These are phyloP conservation scores for Platorchestia sp. DNA, from an alignment of 1,140 invertebrate species.

Conservation along the genomic window DNA sequence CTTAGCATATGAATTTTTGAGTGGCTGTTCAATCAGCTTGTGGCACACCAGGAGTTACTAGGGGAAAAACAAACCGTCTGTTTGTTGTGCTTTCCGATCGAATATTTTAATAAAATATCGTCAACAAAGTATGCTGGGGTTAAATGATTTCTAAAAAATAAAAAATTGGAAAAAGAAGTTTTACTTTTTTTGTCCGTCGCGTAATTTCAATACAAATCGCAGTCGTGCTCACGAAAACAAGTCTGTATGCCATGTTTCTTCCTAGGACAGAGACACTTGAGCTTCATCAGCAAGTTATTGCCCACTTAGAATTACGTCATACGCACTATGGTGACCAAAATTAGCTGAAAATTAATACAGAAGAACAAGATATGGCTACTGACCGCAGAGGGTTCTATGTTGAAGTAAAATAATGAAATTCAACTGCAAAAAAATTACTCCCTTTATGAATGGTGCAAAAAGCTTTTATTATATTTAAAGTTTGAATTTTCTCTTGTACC, in stretches of 20 bases:
- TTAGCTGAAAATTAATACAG: neutral
- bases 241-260: too few species aligned
- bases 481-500: neutral
- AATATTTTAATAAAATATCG: too few species aligned
- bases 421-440: neutral
- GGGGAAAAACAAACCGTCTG: too few species aligned
- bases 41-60: too few species aligned
- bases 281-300: neutral
- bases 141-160: too few species aligned
- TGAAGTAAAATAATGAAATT: neutral
- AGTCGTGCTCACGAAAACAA: too few species aligned
- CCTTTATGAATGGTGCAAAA: neutral
- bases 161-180: too few species aligned
- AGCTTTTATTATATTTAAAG: neutral
- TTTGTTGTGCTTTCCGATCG: too few species aligned
- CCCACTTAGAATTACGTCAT: neutral
- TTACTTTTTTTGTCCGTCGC: too few species aligned
- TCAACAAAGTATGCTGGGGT: too few species aligned
- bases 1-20: neutral
- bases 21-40: neutral
- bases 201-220: too few species aligned
- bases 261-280: too few species aligned
- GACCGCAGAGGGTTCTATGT: neutral
- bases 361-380: neutral
- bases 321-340: neutral